These are phyloP conservation scores for Siniperca scherzeri DNA, from an alignment of 2,797 vertebrate genomes.

Conservation along the genomic window DNA sequence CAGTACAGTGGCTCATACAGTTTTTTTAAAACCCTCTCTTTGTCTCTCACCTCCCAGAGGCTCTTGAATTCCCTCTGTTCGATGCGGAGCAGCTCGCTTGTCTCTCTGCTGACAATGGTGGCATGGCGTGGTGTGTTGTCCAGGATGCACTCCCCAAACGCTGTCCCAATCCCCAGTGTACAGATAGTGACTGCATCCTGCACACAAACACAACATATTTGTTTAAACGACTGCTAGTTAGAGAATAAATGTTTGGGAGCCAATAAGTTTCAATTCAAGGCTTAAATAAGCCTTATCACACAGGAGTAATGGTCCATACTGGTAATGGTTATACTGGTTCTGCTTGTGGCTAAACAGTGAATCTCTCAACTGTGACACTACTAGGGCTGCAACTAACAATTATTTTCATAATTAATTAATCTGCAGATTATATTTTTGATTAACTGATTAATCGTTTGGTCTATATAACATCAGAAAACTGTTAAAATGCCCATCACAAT, in stretches of 20 bases:
- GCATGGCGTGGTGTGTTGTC: conserved; percentile 99
- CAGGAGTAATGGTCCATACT: neutral
- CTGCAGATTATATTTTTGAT: neutral
- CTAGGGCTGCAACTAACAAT: neutral
- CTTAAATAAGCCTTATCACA: neutral
- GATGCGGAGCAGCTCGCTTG: conserved; percentile 95
- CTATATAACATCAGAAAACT: neutral
- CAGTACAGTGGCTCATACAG: neutral
- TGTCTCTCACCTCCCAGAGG: conserved; percentile 94
- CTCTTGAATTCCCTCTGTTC: conserved; percentile 98
- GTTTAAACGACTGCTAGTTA: neutral
- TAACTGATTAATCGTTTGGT: neutral
- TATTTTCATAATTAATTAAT: neutral
- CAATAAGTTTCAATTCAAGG: neutral
- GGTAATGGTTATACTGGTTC: neutral
- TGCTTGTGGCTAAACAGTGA: neutral
- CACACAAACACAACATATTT: conserved; percentile 22
- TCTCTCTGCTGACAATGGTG: conserved; percentile 96
- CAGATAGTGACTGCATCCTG: conserved; percentile 98
- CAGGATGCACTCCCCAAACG: conserved; percentile 98
- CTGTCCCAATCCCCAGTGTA: conserved; percentile 95
- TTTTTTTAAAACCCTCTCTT: neutral
- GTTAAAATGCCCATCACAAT: neutral
- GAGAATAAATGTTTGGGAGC: neutral
- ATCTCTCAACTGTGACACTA: neutral